A percentile compares a stretch with the other conserved stretches of the same genome.
Evolutionary conservation across 2,888 invertebrate species (phyloP).

Genomic region (Orchesella flavescens): DNA sequence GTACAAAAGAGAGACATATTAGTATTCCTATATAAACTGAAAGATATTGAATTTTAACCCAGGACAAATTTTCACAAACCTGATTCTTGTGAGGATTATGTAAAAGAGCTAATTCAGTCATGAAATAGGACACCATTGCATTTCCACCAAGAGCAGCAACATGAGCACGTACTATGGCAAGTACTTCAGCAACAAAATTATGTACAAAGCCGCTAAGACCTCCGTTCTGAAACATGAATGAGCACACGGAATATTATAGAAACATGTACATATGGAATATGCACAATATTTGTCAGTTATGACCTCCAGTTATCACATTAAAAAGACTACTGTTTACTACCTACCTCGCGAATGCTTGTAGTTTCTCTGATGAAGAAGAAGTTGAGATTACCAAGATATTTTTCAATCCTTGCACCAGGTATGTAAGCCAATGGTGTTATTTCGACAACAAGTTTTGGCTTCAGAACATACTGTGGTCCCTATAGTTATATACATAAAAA

Average conservation of each 20-base stretch:
- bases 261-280: no score
- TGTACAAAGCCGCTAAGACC: conserved; percentile 96
- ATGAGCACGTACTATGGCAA: conserved; percentile 94
- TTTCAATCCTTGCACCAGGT: conserved; percentile 84
- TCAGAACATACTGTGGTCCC: background rate
- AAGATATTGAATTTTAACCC: background rate
- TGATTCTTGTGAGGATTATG: conserved; percentile 98
- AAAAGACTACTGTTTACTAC: background rate
- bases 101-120: conserved; percentile 91
- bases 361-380: conserved; percentile 97
- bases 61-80: conserved; percentile 77
- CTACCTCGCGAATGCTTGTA: conserved; percentile 87
- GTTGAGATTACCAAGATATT: conserved; percentile 91
- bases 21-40: no score
- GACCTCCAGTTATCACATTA: no score
- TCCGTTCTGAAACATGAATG: conserved; percentile 79
- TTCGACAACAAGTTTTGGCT: conserved; percentile 76
- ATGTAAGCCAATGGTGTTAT: conserved; percentile 88
- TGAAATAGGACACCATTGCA: conserved; percentile 93
- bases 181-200: conserved; percentile 92
- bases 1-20: no score
- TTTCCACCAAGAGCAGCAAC: conserved; percentile 95
- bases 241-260: no score
- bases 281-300: no score
- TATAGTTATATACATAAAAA: no score